Conservation (phyloP, 2,888 invertebrate species). For the Esperia sulphurella region DNA sequence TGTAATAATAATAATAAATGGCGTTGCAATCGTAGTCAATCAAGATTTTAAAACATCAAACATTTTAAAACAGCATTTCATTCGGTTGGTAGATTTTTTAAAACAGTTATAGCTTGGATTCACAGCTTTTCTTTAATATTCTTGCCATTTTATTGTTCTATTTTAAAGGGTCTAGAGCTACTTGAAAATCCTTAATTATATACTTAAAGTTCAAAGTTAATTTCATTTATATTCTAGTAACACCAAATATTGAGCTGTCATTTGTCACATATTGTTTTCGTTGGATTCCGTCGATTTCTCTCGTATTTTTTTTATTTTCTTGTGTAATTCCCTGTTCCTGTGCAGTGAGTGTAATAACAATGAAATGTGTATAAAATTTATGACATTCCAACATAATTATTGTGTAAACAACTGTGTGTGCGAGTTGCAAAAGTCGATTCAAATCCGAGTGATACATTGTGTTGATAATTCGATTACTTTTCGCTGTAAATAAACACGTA, state of each 20-base stretch:
- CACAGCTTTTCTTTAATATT: too few species aligned
- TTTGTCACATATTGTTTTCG: not conserved
- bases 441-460: not conserved
- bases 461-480: constrained; percentile 8
- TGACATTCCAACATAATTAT: not conserved
- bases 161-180: too few species aligned
- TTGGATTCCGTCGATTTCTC: not conserved
- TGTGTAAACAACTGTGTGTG: not conserved
- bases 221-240: not conserved
- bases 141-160: too few species aligned
- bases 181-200: too few species aligned
- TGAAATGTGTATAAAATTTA: not conserved
- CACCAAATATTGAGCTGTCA: not conserved
- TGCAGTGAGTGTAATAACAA: not conserved
- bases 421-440: not conserved
- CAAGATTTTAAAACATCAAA: too few species aligned
- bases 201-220: too few species aligned
- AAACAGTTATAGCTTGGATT: too few species aligned
- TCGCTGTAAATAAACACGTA: constrained; percentile 7
- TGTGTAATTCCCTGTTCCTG: not conserved
- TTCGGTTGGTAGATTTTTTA: too few species aligned
- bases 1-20: too few species aligned
- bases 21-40: too few species aligned
- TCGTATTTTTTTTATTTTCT: not conserved
- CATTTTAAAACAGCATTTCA: too few species aligned